Percentiles rank a stretch among this genome's conserved stretches.
Conservation (phyloP, 2,797 vertebrate genomes). For the Schizothorax lantsangensis region DNA sequence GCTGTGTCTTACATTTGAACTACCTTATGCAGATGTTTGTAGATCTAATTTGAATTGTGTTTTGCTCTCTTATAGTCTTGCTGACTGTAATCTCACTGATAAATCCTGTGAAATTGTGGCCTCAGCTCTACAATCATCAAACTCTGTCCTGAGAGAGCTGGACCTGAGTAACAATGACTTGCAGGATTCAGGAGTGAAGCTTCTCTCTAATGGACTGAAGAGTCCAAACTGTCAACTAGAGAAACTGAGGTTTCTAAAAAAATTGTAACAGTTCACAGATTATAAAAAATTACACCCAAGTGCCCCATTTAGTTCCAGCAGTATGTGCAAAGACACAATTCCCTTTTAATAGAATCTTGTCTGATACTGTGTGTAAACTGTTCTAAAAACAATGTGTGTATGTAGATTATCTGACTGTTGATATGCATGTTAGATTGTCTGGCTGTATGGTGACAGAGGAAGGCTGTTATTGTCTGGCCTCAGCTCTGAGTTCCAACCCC, state of each 20-base stretch:
- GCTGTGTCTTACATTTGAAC: no score
- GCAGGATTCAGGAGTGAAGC: no score
- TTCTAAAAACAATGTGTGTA: neutral
- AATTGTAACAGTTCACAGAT: neutral
- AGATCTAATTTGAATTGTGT: no score
- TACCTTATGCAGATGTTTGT: no score
- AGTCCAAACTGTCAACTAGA: neutral
- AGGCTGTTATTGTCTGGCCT: neutral
- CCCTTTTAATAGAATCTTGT: neutral
- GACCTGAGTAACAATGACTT: no score
- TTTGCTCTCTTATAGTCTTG: no score
- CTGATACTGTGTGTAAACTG: neutral
- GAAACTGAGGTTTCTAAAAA: conserved; percentile 30
- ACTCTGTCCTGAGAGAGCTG: no score
- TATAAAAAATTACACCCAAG: neutral
- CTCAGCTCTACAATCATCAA: no score
- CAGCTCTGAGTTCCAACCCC: neutral
- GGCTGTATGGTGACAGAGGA: conserved; percentile 25
- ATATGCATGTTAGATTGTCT: conserved; percentile 1
- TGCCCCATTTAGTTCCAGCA: neutral
- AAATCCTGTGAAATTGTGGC: no score
- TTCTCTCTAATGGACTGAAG: no score
- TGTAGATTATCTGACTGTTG: neutral
- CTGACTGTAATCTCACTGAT: no score
- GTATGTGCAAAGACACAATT: neutral